Conservation (phyloP, 2,797 vertebrate genomes). For the Channallabes apus region DNA sequence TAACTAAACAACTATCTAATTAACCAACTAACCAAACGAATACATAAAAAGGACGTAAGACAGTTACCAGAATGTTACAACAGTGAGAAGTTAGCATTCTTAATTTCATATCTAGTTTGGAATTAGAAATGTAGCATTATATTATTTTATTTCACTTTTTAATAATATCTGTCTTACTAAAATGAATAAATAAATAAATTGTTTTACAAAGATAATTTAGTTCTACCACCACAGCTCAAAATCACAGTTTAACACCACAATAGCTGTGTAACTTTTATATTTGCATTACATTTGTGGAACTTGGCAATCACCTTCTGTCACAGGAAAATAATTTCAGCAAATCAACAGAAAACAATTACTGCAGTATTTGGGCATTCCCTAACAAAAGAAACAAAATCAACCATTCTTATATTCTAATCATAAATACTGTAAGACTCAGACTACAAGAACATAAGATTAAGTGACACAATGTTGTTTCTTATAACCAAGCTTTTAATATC, state of each 20-base stretch:
- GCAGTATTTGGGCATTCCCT: not conserved
- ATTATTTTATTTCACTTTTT: too few relatives aligned
- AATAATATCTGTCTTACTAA: not conserved
- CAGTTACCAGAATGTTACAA: too few relatives aligned
- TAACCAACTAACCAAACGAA: too few relatives aligned
- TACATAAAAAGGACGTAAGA: too few relatives aligned
- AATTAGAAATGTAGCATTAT: too few relatives aligned
- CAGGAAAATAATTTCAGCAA: not conserved
- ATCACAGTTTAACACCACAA: not conserved
- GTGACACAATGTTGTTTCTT: not conserved
- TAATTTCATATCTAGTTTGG: too few relatives aligned
- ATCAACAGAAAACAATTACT: not conserved
- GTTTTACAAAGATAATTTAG: not conserved
- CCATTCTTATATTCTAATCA: not conserved
- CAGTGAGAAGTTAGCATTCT: too few relatives aligned
- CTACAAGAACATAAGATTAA: not conserved
- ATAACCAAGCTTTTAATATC: not conserved
- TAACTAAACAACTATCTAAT: too few relatives aligned
- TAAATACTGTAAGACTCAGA: not conserved
- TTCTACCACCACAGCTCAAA: not conserved
- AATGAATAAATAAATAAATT: not conserved
- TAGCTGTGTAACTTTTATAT: constrained; percentile 60
- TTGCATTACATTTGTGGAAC: constrained; percentile 59
- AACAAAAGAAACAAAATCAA: not conserved
- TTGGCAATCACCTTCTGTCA: not conserved